Conservation (phyloP, 2,113 vertebrate species). For the Falcunculus frontatus region DNA sequence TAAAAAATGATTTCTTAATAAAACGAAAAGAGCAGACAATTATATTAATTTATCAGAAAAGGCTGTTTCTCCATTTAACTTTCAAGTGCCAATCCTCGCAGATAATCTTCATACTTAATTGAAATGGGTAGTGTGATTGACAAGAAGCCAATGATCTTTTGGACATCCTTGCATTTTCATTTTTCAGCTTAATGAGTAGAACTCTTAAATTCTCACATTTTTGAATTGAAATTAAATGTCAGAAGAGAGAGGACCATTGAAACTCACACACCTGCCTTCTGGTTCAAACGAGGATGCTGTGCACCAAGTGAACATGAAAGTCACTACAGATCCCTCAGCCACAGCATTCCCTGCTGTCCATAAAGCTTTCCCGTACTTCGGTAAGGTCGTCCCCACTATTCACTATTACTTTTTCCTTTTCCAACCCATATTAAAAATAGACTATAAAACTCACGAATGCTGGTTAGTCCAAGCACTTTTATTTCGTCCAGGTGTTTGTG, state of each 20-base stretch:
- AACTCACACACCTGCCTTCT: background rate
- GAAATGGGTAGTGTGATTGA: background rate
- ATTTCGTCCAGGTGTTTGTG: background rate
- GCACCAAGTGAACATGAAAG: background rate
- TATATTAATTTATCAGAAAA: background rate
- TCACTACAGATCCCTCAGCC: background rate
- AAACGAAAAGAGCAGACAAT: slow-evolving; percentile 1
- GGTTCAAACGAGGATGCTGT: background rate
- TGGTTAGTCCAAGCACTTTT: background rate
- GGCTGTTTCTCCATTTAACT: slow-evolving; percentile 18
- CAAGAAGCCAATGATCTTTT: background rate
- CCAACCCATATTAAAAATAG: background rate
- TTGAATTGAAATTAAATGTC: background rate
- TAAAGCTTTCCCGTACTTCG: rapidly evolving
- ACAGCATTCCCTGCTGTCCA: background rate
- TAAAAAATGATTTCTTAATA: slow-evolving; percentile 1
- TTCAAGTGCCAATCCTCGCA: background rate
- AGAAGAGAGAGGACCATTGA: background rate
- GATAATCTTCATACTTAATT: background rate
- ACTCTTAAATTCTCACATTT: background rate
- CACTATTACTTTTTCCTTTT: background rate
- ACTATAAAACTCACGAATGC: background rate
- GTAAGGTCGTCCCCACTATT: background rate
- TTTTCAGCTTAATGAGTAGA: slow-evolving; percentile 13
- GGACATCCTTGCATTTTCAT: background rate